Conservation (phyloP, 1,140 invertebrate genomes). For the Drosophila micromelanica region DNA sequence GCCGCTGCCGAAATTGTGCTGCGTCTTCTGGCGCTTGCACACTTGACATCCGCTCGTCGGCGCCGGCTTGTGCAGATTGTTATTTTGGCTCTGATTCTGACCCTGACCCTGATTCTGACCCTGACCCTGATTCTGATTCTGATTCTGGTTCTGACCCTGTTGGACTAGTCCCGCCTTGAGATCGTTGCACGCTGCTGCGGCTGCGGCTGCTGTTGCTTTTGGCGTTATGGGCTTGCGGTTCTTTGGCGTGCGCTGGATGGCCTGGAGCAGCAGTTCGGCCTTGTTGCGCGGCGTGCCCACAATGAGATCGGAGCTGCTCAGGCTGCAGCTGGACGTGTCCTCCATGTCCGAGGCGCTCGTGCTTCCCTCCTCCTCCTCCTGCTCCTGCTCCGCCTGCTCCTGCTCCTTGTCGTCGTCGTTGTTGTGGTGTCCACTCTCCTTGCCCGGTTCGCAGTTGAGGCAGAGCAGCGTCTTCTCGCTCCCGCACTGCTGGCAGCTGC, state of each 20-base stretch:
- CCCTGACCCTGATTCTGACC: background rate
- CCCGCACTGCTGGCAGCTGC: conserved; percentile 75
- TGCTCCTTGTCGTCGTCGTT: conserved; percentile 8
- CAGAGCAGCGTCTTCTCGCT: conserved; percentile 79
- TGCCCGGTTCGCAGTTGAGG: conserved; percentile 58
- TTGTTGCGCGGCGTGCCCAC: conserved; percentile 80
- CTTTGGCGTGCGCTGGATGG: conserved; percentile 83
- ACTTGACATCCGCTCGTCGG: conserved; percentile 66
- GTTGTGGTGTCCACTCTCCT: background rate
- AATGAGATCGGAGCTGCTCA: conserved; percentile 73
- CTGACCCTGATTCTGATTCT: background rate
- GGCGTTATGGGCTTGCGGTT: conserved; percentile 43
- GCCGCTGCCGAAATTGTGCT: conserved; percentile 68
- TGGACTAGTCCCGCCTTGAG: background rate
- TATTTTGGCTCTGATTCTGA: conserved; percentile 30
- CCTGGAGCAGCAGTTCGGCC: conserved; percentile 78
- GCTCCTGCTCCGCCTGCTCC: conserved; percentile 11
- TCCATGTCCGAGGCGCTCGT: conserved; percentile 71
- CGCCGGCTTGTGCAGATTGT: conserved; percentile 50
- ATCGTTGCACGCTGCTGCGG: conserved; percentile 7
- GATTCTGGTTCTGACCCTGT: background rate
- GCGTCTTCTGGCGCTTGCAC: conserved; percentile 83
- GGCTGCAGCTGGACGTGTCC: conserved; percentile 65
- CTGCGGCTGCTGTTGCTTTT: conserved; percentile 16
- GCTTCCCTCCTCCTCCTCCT: conserved; percentile 27